Evolutionary conservation across 2,113 vertebrate species (phyloP), one percentile per base, ranked within the genome.

Genomic region (Indri indri): DNA sequence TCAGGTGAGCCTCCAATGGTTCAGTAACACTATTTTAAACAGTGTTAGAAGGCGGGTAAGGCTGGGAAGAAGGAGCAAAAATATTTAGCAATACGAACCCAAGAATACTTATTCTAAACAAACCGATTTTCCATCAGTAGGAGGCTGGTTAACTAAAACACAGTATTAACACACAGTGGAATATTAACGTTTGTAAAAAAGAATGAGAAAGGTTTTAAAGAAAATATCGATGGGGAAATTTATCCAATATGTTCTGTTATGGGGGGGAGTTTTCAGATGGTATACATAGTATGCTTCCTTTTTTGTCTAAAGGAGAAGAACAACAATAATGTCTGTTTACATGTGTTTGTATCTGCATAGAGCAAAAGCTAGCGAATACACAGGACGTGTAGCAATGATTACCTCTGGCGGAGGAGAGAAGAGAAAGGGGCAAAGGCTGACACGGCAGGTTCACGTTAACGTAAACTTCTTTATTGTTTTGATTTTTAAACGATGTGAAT

Each of bases 401-500:
- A 32, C 71, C 80, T 76, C 40, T n/a, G 54, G 77, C 59, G 45
- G 59, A 52, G 74, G 59, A 70, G 61, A 94, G 59, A 87, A 23
- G 54, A n/a, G 10, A 34, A 66, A n/a, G 25, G 37, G 61, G 16
- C 6, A 11, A 32, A 59, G 63, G 74, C 66, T 42, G 47, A 74
- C 14, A 73, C 12, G 11, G 76, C 17, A 45, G 87, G 34, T 25
- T 92, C 81, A 95, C 77, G 81, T 81, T 45, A 54, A 87, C 73
- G 68, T 71, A 90, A 90, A 80, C 40, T 61, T 50, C 86, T 89
- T 63, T 37, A 57, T 88, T 91, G 84, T 84, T 95, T 97, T 84
- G 77, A 96, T 95, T 94, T 82, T 84, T 57, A 88, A 71, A n/a
- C 76, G 96, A 92, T 88, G 81, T 82, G 90, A 95, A 94, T 84